Evolutionary conservation across 2,888 invertebrate species (phyloP).

Genomic region (Polymixis flavicincta): DNA sequence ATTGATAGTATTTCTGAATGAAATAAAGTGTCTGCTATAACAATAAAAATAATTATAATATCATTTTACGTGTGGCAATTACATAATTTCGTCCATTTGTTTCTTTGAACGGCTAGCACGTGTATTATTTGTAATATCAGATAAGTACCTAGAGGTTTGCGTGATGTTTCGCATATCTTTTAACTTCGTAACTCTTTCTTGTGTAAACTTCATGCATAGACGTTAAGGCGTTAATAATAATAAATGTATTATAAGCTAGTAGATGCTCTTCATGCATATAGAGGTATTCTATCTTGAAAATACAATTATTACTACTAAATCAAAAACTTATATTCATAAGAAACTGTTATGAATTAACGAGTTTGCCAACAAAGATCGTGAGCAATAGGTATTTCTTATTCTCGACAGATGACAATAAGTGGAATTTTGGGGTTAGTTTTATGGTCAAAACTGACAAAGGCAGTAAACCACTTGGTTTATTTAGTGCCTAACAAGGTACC

Average conservation of each 20-base stretch:
- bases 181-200: conserved; percentile 6
- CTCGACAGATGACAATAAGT: conserved; percentile 5
- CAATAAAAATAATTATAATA: conserved; percentile 11
- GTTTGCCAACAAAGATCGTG: conserved; percentile 18
- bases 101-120: conserved; percentile 12
- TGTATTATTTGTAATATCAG: conserved; percentile 34
- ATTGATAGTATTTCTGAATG: conserved; percentile 39
- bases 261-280: background rate
- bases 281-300: background rate
- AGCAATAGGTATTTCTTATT: conserved; percentile 25
- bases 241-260: background rate
- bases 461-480: conserved; percentile 35
- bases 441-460: conserved; percentile 16
- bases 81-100: conserved; percentile 14
- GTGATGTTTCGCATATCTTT: conserved; percentile 24
- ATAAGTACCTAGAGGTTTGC: conserved; percentile 16
- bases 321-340: conserved; percentile 1
- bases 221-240: background rate
- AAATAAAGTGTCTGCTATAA: conserved; percentile 23
- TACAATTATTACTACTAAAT: background rate
- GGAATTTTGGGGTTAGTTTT: conserved; percentile 4
- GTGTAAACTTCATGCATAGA: background rate
- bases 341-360: background rate
- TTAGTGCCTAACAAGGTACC: conserved; percentile 61
- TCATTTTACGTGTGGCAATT: conserved; percentile 24